Base-by-base conservation (phyloP, 2,797 vertebrate genomes). In the Hippoglossus hippoglossus region DNA sequence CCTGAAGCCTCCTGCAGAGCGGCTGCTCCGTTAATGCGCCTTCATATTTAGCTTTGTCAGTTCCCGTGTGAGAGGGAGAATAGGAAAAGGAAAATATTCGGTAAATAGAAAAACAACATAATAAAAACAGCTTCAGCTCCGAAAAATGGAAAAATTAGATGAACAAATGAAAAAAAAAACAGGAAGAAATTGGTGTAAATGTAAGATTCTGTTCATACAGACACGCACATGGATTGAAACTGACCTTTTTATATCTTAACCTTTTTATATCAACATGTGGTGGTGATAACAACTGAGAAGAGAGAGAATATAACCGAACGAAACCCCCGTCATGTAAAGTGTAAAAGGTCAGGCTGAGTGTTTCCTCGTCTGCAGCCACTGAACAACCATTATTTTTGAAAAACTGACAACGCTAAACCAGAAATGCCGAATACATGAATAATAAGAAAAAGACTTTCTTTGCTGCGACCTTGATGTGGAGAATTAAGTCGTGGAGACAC, bases 401-500 rank as follows among this genome's bases (percentile, higher is more conserved):
- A 77, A 67, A 36, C 18, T 52, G 64, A 75, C 46, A 69, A 47
- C 60, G 60, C 57, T 58, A 56, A 84, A 75, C 24, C 25, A 24
- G 4, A 82, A 85, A 68, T 71, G 54, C 21, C 63, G 62, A 77
- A 82, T 46, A 52, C 58, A 62, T 67, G 60, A 71, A 85, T 67
- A 63, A 56, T 50, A 82, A 1, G 31, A 68, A 68, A 55, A 26
- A 28, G 39, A 78, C 79, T 87, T 83, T 67, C 47, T 53, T 44
- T 55, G 34, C 71, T 12, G 44, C 82, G 85, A 89, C 89, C 87
- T 90, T 89, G 80, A 81, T 54, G 39, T 67, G 56, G 63, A 73
- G 70, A 73, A 77, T 77, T 53, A 75, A 85, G 82, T 74, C 55
- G 24, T 57, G 75, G 63, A 49, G 63, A 55, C 58, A 18, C 2